Base-by-base conservation (phyloP, 2,888 invertebrate genomes). In the Lithophane leautieri region DNA sequence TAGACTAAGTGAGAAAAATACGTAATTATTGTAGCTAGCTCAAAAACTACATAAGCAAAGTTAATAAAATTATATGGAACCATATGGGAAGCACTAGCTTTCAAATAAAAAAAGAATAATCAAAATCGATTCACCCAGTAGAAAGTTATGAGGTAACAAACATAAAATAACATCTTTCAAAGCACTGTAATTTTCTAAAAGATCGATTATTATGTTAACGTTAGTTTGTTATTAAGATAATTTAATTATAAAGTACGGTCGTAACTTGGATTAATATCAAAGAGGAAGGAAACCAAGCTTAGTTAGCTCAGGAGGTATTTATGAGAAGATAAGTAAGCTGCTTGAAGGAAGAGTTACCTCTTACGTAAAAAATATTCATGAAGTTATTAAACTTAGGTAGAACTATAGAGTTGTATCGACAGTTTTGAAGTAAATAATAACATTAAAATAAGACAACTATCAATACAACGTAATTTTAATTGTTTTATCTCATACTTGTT, bases 221-320 rank as follows among this genome's bases (percentile, higher is more conserved):
- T 16, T 50, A 76, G 22, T 16, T 3, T 65, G 11, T 54, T 12
- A 60, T 82, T 70, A 25, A 70, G 61, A 79, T 73, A 25, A 56
- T 67, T 52, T 42, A 70, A 67, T 52, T 47, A 76, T 34, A 7
- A 34, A n/a, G 34, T 6, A 9, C 68, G 44, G 25, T 60, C 50
- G 52, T 62, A 12, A 58, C 34, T 42, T 61, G 19, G 70, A 71
- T 63, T 62, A 34, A 19, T 69, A 82, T 82, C 65, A 28, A 40
- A n/a, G 34, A 66, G 81, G 75, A 84, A 80, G 73, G 16, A 73
- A 81, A 47, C 0, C 54, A 22, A 60, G n/a, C 40, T 74, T 63
- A 11, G 28, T 56, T 67, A 28, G 58, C 0, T 65, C 25, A 56
- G 12, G 16, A 3, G 16, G 28, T 34, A 50, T 50, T 61, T 34